Conservation (phyloP, 2,888 invertebrate species). For the Agrochola litura region DNA sequence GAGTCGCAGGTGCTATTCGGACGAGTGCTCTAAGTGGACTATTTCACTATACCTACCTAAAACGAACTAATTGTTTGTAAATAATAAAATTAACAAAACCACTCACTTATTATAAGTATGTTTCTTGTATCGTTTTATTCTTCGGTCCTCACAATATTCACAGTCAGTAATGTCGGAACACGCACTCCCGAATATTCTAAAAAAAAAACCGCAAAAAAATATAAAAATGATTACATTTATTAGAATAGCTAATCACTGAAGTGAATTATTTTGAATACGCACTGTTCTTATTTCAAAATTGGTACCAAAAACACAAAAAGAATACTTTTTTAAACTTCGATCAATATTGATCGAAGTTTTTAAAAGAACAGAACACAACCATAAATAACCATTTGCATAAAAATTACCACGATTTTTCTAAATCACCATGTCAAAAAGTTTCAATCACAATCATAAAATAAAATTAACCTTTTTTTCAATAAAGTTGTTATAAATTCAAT, state of each 20-base stretch:
- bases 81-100: background rate
- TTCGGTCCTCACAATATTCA: slow-evolving; percentile 80
- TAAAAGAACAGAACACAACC: background rate
- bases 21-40: too few relatives aligned
- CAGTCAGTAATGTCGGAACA: slow-evolving; percentile 87
- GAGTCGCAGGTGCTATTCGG: too few relatives aligned
- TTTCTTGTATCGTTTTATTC: slow-evolving; percentile 60
- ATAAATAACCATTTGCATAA: background rate
- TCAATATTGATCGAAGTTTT: too few relatives aligned
- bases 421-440: background rate
- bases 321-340: too few relatives aligned
- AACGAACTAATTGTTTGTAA: background rate
- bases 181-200: slow-evolving; percentile 82
- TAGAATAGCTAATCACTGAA: too few relatives aligned
- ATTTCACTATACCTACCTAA: too few relatives aligned
- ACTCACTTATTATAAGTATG: slow-evolving; percentile 68
- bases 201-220: too few relatives aligned
- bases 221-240: too few relatives aligned
- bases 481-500: slow-evolving; percentile 2
- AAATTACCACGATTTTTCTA: background rate
- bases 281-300: background rate
- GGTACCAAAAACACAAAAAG: background rate
- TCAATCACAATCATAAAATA: background rate
- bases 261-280: background rate
- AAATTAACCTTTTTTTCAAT: background rate